Evolutionary conservation across 2,797 vertebrate genomes (phyloP).

Genomic region (Limnodromus scolopaceus): DNA sequence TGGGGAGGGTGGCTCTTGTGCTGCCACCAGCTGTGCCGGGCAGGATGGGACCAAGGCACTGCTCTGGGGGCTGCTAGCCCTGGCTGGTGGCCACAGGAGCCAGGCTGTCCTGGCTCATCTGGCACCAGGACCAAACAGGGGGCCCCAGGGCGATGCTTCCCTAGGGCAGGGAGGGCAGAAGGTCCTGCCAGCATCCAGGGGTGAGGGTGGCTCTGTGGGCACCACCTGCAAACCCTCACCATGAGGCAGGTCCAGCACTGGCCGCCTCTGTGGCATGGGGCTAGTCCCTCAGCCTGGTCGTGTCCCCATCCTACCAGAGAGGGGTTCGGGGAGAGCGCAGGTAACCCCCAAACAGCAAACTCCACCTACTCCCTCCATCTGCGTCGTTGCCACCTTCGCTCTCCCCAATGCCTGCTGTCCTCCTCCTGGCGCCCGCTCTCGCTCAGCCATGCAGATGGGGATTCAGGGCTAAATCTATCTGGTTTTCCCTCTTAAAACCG

Average conservation of each 20-base stretch:
- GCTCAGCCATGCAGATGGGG: accelerated
- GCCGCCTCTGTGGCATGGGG: neutral
- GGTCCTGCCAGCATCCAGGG: neutral
- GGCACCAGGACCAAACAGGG: neutral
- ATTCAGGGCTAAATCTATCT: accelerated
- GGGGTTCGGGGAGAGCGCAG: neutral
- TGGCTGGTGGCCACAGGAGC: neutral
- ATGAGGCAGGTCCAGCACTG: no score
- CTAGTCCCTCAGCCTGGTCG: neutral
- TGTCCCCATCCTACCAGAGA: neutral
- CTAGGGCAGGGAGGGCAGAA: neutral
- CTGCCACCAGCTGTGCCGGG: neutral
- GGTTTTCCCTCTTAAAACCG: neutral
- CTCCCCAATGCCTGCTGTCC: neutral
- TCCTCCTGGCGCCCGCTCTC: accelerated
- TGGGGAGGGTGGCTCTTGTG: neutral
- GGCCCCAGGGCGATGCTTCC: neutral
- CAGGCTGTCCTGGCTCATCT: neutral
- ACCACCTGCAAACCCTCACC: neutral
- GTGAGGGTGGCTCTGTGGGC: neutral
- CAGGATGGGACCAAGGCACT: neutral
- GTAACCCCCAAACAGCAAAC: neutral
- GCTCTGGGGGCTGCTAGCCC: neutral
- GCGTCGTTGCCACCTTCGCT: neutral
- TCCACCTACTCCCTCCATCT: accelerated